Percentiles rank a stretch among this genome's conserved stretches.
Conservation (phyloP, 1,140 invertebrate genomes). For the Drosophila bipectinata region DNA sequence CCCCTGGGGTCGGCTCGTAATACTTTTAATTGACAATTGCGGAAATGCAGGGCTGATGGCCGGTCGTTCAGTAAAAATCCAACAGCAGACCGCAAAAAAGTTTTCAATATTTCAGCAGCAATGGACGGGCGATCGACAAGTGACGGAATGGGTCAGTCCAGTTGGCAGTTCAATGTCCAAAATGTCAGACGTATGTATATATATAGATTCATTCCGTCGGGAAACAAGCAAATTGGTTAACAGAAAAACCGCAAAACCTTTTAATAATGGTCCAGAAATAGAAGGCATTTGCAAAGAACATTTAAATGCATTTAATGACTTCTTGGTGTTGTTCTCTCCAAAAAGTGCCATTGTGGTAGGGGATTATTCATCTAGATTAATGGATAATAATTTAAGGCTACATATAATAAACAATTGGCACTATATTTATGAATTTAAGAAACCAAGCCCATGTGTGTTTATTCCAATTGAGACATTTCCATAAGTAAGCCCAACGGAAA, state of each 20-base stretch:
- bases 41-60: conserved; percentile 65
- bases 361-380: neutral
- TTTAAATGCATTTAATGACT: conserved; percentile 6
- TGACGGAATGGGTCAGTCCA: conserved; percentile 37
- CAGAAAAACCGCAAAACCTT: conserved; percentile 75
- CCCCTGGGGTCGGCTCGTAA: conserved; percentile 31
- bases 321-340: neutral
- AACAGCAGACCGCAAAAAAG: conserved; percentile 64
- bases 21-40: conserved; percentile 82
- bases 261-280: conserved; percentile 62
- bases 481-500: neutral
- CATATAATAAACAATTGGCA: neutral
- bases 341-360: neutral
- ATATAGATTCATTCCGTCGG: conserved; percentile 33
- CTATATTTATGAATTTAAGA: neutral
- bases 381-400: neutral
- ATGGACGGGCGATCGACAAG: conserved; percentile 12
- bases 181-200: conserved; percentile 48
- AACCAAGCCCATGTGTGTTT: neutral
- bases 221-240: conserved; percentile 76
- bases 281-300: neutral
- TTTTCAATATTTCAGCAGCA: conserved; percentile 65
- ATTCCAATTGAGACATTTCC: conserved; percentile 7
- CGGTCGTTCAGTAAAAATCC: conserved; percentile 39
- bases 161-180: conserved; percentile 56